Percentiles rank a stretch among this genome's conserved stretches.
phyloP scores from a whole-genome alignment of 2,888 invertebrate genomes.

The Ectemnius cavifrons region DNA sequence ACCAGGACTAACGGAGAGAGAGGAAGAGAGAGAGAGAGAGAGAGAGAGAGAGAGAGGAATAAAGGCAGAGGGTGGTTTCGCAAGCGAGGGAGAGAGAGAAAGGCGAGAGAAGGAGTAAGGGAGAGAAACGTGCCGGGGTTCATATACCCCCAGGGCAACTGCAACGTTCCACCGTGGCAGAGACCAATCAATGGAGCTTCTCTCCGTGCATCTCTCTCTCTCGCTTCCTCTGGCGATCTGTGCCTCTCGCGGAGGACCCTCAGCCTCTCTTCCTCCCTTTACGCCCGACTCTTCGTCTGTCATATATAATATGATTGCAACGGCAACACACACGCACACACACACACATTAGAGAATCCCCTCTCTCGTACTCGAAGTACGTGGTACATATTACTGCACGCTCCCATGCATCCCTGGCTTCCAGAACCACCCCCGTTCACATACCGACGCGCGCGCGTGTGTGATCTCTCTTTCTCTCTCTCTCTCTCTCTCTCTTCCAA shows the following conservation, averaged over 20 bases:
- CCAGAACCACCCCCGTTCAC: background rate
- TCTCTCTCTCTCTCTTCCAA: constrained; percentile 9
- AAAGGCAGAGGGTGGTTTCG: constrained; percentile 32
- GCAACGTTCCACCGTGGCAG: constrained; percentile 69
- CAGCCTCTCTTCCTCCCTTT: constrained; percentile 29
- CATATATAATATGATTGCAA: constrained; percentile 48
- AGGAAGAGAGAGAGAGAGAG: constrained; percentile 44
- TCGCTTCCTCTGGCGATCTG: constrained; percentile 35
- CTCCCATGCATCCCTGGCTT: background rate
- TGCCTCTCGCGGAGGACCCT: constrained; percentile 25
- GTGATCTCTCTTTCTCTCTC: constrained; percentile 1
- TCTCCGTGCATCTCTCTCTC: constrained; percentile 56
- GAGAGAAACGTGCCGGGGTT: constrained; percentile 66
- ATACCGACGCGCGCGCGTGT: background rate
- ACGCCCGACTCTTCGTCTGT: constrained; percentile 41
- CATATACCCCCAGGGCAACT: constrained; percentile 72
- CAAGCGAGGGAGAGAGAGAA: constrained; percentile 47
- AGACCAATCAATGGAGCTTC: constrained; percentile 76
- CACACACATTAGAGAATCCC: too few relatives aligned
- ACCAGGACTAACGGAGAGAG: constrained; percentile 33
- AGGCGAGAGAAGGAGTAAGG: constrained; percentile 37
- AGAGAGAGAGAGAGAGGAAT: constrained; percentile 44
- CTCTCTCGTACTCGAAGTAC: background rate
- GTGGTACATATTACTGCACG: too few relatives aligned
- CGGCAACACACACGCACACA: constrained; percentile 8